These are phyloP conservation scores for Alsophila aescularia DNA, from an alignment of 2,888 invertebrate species.

Conservation along the genomic window DNA sequence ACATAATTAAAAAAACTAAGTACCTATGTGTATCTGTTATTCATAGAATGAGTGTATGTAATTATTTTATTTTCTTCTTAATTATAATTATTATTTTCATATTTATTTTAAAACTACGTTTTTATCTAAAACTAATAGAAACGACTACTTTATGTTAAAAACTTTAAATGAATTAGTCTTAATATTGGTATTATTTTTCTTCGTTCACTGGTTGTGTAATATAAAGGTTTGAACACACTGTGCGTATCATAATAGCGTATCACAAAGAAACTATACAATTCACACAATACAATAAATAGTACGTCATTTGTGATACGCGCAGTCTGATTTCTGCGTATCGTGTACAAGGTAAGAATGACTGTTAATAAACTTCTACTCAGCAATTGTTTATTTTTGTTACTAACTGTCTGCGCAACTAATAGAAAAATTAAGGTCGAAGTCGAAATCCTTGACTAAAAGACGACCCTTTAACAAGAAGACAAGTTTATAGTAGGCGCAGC, in stretches of 20 bases:
- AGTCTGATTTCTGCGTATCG: background rate
- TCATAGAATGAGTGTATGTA: too few relatives aligned
- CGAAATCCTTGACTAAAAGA: too few relatives aligned
- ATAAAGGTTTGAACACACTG: background rate
- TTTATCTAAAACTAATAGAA: too few relatives aligned
- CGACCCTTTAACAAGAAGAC: too few relatives aligned
- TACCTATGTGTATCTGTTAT: too few relatives aligned
- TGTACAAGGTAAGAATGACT: constrained; percentile 25
- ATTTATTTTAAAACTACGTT: too few relatives aligned
- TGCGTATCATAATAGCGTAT: background rate
- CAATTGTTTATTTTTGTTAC: constrained; percentile 6
- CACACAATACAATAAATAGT: background rate
- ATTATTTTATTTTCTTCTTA: too few relatives aligned
- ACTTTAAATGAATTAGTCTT: background rate
- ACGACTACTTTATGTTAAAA: too few relatives aligned
- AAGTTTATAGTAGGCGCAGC: too few relatives aligned
- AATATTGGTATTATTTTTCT: background rate
- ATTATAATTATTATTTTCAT: too few relatives aligned
- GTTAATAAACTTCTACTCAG: constrained; percentile 3
- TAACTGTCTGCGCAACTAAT: constrained; percentile 1
- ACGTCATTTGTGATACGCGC: background rate
- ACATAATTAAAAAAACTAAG: too few relatives aligned
- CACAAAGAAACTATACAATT: background rate
- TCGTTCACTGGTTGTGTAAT: background rate
- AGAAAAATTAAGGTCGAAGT: too few relatives aligned